Evolutionary conservation across 1,140 invertebrate genomes (phyloP), one percentile per base, ranked within the genome.

Genomic region (Drosophila nannoptera): DNA sequence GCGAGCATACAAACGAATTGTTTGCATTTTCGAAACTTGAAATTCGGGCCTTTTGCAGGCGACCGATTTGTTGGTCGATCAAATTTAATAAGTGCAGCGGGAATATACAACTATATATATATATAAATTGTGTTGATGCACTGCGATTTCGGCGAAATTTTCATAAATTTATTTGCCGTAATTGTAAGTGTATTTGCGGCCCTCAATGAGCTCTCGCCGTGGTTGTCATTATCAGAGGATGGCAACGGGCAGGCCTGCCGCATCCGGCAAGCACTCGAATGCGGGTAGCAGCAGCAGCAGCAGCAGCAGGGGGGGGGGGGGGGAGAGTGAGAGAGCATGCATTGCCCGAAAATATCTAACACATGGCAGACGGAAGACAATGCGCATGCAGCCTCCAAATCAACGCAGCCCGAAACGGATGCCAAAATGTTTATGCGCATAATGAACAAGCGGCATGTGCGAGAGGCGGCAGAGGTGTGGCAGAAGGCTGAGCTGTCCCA

Each of bases 341-440:
- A 49, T 48, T 9, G 16, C 31, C 53, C 55, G 9, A 50, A 83
- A 72, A 83, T 82, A 83, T 84, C 80, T 78, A 84, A 84, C 80
- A 71, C 63, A 83, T 77, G 78, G 64, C 76, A 84, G 72, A 66
- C 72, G 42, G 67, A 83, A 83, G 80, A 83, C 78, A 83, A 83
- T 84, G 73, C 80, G 58, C 84, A 83, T 64, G 80, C 76, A 76
- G 66, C 80, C 72, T 73, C 74, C 67, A 58, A 69, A 69, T 69
- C 67, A 69, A 69, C 62, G 67, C 53, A 69, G 46, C 49, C 38
- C 35, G 53, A 35, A 75, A 55, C 63, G 80, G 80, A 83, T 80
- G 80, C 76, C 81, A 73, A 78, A 84, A 84, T 84, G 80, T 84
- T 84, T 84, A 86, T 86, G 81, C 69, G 70, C 81, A 86, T 84